Evolutionary conservation across 2,888 invertebrate species (phyloP), one percentile per base, ranked within the genome.

Genomic region (Conchocele bisecta): DNA sequence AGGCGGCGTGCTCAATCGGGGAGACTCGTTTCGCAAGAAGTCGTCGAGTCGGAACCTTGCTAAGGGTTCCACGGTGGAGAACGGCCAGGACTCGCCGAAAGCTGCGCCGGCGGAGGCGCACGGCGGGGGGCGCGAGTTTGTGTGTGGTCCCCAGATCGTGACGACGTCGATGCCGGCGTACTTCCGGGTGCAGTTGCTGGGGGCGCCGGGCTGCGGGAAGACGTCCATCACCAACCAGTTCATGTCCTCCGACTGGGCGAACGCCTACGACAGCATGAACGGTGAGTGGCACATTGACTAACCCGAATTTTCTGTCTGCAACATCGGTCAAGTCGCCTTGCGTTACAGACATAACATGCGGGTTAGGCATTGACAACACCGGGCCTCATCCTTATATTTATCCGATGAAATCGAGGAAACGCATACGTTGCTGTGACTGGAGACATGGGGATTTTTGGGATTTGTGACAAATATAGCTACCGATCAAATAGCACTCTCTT

Each of bases 1-100:
- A 90, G 79, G 79, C 22, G 97, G 97, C 22, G 95, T 98, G 50
- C 94, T 98, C 69, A 97, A 97, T 92, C 93, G 97, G 53, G 98
- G 98, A 0, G 98, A 98, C 92, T 97, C 97, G 13, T 93, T 98
- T 57, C 79, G 80, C 22, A 75, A 75, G 44, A 73, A 70, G 44
- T 57, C 37, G 24, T 67, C 96, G 75, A 93, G 96, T 41, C 93
- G 96, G 72, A 96, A 96, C 86, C 96, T 96, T 0, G 96, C 96
- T 86, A 96, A 96, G 90, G 95, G 96, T 29, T 82, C 86, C 11
- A 95, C 82, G 6, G 82, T 82, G 28, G 95, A 94, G 90, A 94
- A 94, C 59, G 63, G 59, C 48, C 57, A 66, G 60, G 64, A 81
- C 64, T 57, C 73, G 29, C 77, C 83, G 58, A 64, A 65, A 26